phyloP scores from a whole-genome alignment of 2,888 invertebrate genomes.

The Pheosia gnoma region DNA sequence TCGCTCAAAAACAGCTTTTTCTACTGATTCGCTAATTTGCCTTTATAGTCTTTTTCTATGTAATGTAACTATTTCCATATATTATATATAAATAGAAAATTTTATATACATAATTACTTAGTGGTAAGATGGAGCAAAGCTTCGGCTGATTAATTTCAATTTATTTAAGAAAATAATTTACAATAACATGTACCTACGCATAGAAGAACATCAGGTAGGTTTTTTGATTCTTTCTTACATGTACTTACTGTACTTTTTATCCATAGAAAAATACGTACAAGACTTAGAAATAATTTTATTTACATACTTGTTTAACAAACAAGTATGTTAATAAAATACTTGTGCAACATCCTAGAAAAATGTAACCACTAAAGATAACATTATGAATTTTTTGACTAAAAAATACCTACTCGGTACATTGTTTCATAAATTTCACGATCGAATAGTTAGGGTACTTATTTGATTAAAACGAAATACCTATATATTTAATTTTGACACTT shows the following conservation, averaged over 20 bases:
- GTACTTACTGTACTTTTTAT: no score
- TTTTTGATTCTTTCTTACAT: no score
- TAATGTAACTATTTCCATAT: conserved; percentile 53
- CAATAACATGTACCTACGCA: no score
- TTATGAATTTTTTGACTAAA: no score
- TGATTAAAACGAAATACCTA: conserved; percentile 52
- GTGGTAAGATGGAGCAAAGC: conserved; percentile 68
- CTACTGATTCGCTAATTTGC: conserved; percentile 79
- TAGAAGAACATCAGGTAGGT: no score
- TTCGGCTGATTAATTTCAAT: conserved; percentile 56
- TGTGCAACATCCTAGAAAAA: conserved; percentile 38
- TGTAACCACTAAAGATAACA: conserved; percentile 41
- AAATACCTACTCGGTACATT: conserved; percentile 38
- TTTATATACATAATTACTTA: conserved; percentile 60
- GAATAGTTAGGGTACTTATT: conserved; percentile 67
- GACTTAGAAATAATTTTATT: conserved; percentile 17
- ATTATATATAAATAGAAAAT: conserved; percentile 52
- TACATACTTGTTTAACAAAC: no score
- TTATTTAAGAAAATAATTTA: conserved; percentile 5
- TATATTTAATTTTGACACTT: conserved; percentile 59
- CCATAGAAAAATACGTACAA: no score
- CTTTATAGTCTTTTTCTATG: conserved; percentile 72
- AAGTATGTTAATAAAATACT: no score
- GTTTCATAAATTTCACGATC: conserved; percentile 63
- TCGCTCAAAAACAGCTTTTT: conserved; percentile 71